Evolutionary conservation across 2,888 invertebrate genomes (phyloP), one percentile per base, ranked within the genome.

Genomic region (Drosophila ezoana): DNA sequence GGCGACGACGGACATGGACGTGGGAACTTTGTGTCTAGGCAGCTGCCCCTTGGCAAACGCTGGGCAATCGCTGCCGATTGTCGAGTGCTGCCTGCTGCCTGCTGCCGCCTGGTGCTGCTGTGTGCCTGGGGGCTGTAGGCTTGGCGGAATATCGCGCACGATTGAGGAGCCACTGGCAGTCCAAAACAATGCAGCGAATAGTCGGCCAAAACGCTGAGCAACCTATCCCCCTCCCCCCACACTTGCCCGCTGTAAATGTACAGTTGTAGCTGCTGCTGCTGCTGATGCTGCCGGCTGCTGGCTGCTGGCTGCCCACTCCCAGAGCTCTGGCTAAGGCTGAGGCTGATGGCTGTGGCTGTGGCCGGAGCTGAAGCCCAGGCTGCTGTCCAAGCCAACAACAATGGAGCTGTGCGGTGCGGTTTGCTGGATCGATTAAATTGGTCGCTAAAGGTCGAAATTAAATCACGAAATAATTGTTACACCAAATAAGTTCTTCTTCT

Each of bases 381-480:
- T 76, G 67, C 45, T 79, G 80, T 72, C 65, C 76, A 72, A 76
- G 51, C 49, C 41, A 41, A 59, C 59, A 62, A 54, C 57, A 68
- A 48, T 60, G 28, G 56, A 51, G 65, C 45, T 65, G 57, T 54
- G 60, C 48, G 47, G 49, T 64, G 28, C 28, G 63, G 79, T 69
- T 81, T 83, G 82, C 14, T 76, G 89, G 81, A 86, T 89, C 86
- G 86, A 86, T 86, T 86, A 89, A 89, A 86, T 89, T 86, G 86
- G 86, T 85, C 85, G 85, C 85, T 86, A 86, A 86, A 86, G 86
- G 86, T 86, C 86, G 86, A 86, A 86, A 86, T 89, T 88, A 86
- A 86, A 86, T 86, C 86, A 86, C 86, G 86, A 86, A 86, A 86
- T 86, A 86, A 86, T 86, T 86, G 86, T 86, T 86, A 89, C 86